phyloP scores from a whole-genome alignment of 2,797 vertebrate genomes.

The Euphonia xanthogaster region DNA sequence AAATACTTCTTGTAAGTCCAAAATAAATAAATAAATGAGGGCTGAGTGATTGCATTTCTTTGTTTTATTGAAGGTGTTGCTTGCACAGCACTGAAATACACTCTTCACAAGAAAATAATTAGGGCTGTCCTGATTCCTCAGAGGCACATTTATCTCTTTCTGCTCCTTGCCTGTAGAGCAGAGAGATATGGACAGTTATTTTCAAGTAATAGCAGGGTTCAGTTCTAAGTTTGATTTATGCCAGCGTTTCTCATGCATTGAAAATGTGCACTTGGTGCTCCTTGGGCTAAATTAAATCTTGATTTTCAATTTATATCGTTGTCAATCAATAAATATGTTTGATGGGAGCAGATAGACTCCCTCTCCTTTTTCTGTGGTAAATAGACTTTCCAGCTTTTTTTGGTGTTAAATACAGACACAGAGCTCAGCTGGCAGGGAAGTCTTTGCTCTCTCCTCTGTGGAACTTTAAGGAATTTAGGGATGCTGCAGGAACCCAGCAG shows the following conservation, averaged over 20 bases:
- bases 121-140: background rate
- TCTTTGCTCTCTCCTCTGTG: background rate
- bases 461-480: background rate
- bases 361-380: background rate
- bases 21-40: background rate
- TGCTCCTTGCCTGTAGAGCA: background rate
- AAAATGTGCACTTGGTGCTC: background rate
- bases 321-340: background rate
- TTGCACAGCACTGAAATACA: background rate
- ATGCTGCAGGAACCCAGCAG: fast-evolving
- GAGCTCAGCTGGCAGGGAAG: background rate
- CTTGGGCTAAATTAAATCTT: background rate
- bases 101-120: background rate
- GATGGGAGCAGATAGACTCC: background rate
- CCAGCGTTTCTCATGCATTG: background rate
- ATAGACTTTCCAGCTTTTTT: background rate
- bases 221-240: background rate
- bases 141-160: background rate
- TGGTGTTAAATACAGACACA: background rate
- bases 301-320: conserved; percentile 8
- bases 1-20: background rate
- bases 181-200: background rate
- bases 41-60: background rate
- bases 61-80: background rate
- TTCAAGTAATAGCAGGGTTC: background rate